Conservation (phyloP, 2,113 vertebrate species). For the Microcebus murinus region DNA sequence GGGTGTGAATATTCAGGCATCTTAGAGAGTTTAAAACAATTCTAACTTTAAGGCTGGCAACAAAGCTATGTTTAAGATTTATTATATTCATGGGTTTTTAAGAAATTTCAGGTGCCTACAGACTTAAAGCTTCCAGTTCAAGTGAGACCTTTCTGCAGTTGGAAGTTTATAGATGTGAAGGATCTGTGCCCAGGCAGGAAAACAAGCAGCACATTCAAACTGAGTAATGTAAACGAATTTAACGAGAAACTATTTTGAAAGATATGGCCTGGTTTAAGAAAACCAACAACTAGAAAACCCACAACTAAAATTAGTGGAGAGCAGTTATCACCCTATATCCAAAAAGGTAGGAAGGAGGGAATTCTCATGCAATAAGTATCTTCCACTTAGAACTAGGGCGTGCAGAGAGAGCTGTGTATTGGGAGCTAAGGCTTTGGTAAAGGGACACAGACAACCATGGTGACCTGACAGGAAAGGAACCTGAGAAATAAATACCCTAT, state of each 20-base stretch:
- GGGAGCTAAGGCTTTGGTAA: not conserved
- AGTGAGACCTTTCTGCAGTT: not conserved
- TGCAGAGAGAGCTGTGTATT: not conserved
- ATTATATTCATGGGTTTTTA: not conserved
- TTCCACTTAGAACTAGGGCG: not conserved
- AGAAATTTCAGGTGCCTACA: not conserved
- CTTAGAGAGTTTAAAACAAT: not conserved
- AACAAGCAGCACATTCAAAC: not conserved
- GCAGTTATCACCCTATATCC: not conserved
- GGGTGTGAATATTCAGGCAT: not conserved
- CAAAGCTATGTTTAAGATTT: not conserved
- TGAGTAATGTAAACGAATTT: not conserved
- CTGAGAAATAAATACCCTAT: not conserved
- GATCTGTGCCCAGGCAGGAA: not conserved
- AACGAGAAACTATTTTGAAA: conserved; percentile 6
- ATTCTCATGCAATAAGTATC: too few species aligned
- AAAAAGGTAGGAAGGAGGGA: not conserved
- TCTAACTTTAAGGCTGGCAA: not conserved
- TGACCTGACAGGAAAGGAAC: not conserved
- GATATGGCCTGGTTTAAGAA: not conserved
- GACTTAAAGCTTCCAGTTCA: not conserved
- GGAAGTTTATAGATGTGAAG: not conserved
- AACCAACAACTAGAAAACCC: not conserved
- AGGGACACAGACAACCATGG: not conserved
- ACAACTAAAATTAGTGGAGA: not conserved